A percentile compares a stretch with the other conserved stretches of the same genome.
Evolutionary conservation across 2,113 vertebrate species (phyloP).

Genomic region (Columba janthina): DNA sequence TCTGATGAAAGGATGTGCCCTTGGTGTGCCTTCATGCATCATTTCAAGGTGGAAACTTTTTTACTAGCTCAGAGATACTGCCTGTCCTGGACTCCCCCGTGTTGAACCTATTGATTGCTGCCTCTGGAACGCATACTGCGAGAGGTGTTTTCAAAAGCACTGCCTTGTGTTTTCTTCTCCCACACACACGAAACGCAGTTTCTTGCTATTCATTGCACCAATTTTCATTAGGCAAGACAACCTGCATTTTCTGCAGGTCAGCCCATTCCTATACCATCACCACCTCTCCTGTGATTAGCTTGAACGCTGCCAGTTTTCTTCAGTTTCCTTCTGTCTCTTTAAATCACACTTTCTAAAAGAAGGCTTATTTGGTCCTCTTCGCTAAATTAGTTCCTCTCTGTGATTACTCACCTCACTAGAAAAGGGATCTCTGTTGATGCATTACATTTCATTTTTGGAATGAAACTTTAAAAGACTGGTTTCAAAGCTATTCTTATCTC

Average conservation of each 20-base stretch:
- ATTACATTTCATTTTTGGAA: conserved; percentile 52
- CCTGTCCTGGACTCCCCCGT: fast-evolving
- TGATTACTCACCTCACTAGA: conserved; percentile 15
- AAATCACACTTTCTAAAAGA: conserved; percentile 4
- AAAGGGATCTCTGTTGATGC: background rate
- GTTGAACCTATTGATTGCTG: background rate
- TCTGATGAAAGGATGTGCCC: background rate
- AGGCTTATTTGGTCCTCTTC: background rate
- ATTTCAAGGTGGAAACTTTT: background rate
- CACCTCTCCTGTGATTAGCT: background rate
- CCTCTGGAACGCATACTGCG: background rate
- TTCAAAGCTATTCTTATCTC: conserved; percentile 59
- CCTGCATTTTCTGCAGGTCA: background rate
- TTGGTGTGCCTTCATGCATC: background rate
- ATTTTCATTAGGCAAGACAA: background rate
- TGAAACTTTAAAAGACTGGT: conserved; percentile 12
- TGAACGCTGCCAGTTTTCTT: background rate
- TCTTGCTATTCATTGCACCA: background rate
- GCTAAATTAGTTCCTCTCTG: conserved; percentile 7
- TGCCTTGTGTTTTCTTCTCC: background rate
- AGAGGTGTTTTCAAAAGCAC: background rate
- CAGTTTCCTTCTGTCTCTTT: background rate
- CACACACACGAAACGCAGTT: background rate
- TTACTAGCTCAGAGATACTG: background rate
- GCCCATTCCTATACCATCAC: background rate